phyloP scores from a whole-genome alignment of 2,888 invertebrate species.

The Nemotelus nigrinus region DNA sequence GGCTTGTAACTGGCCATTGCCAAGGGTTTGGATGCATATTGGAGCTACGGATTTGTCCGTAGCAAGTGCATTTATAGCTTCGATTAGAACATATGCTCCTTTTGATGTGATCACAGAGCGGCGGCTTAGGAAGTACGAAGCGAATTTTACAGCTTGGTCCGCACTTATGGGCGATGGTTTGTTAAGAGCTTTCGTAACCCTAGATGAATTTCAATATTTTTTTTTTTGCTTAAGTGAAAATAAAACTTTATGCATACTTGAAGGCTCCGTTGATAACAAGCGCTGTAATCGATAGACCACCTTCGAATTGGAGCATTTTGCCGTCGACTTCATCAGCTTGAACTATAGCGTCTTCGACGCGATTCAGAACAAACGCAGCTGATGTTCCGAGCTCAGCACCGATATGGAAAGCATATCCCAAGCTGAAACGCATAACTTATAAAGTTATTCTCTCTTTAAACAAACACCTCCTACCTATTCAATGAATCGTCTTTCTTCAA shows the following conservation, averaged over 20 bases:
- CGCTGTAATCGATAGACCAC: constrained; percentile 83
- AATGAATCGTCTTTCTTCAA: constrained; percentile 88
- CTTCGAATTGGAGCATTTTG: constrained; percentile 89
- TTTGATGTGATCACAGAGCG: constrained; percentile 88
- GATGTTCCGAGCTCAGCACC: constrained; percentile 76
- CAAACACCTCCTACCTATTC: constrained; percentile 67
- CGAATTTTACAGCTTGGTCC: constrained; percentile 87
- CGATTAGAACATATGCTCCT: constrained; percentile 83
- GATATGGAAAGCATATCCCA: constrained; percentile 85
- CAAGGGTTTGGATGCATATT: constrained; percentile 82
- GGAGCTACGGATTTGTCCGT: constrained; percentile 82
- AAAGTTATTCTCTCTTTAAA: constrained; percentile 8
- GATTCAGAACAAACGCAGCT: constrained; percentile 74
- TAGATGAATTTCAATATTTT: constrained; percentile 52
- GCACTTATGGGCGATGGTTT: constrained; percentile 76
- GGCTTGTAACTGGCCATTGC: constrained; percentile 79
- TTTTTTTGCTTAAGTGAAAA: background rate
- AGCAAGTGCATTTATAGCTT: constrained; percentile 74
- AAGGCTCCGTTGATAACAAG: constrained; percentile 70
- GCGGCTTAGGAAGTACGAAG: constrained; percentile 88
- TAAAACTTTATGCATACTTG: constrained; percentile 58
- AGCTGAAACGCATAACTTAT: constrained; percentile 66
- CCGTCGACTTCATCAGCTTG: constrained; percentile 96
- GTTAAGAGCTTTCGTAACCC: constrained; percentile 70
- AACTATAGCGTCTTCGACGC: constrained; percentile 86